A percentile compares a stretch with the other conserved stretches of the same genome.
These are phyloP conservation scores for Crenuchus spilurus DNA, from an alignment of 2,797 vertebrate genomes.

Conservation along the genomic window DNA sequence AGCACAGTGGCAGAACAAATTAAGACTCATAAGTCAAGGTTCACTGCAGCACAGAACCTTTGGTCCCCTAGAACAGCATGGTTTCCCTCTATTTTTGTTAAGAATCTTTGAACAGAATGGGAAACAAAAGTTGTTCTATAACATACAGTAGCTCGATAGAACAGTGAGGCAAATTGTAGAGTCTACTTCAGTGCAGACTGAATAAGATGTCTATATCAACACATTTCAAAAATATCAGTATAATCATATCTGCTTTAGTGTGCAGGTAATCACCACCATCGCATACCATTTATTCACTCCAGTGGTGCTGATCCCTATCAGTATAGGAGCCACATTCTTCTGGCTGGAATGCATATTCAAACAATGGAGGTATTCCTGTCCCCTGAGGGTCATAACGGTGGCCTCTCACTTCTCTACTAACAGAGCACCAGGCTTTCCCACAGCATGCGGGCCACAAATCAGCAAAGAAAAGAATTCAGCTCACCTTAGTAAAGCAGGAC, in stretches of 20 bases:
- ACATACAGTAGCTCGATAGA: too few relatives aligned
- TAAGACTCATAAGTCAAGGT: too few relatives aligned
- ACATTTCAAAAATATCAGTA: neutral
- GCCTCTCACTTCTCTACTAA: constrained; percentile 12
- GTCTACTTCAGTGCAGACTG: neutral
- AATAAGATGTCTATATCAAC: neutral
- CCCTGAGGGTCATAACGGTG: neutral
- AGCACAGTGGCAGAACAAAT: too few relatives aligned
- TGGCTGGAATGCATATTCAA: constrained; percentile 65
- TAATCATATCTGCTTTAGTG: neutral
- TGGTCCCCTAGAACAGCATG: too few relatives aligned
- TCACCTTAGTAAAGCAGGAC: neutral
- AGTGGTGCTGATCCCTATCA: constrained; percentile 45
- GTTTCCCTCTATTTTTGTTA: too few relatives aligned
- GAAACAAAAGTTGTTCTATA: too few relatives aligned
- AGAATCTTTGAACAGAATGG: too few relatives aligned
- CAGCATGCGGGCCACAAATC: constrained; percentile 5
- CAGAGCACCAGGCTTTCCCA: neutral
- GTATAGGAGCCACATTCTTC: constrained; percentile 60
- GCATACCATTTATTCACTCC: neutral
- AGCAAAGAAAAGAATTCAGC: neutral
- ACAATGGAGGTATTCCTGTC: constrained; percentile 30
- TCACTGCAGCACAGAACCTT: too few relatives aligned
- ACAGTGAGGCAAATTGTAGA: neutral
- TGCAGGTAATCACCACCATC: too few relatives aligned